Evolutionary conservation across 2,888 invertebrate genomes (phyloP).

Genomic region (Pollenia griseotomentosa): DNA sequence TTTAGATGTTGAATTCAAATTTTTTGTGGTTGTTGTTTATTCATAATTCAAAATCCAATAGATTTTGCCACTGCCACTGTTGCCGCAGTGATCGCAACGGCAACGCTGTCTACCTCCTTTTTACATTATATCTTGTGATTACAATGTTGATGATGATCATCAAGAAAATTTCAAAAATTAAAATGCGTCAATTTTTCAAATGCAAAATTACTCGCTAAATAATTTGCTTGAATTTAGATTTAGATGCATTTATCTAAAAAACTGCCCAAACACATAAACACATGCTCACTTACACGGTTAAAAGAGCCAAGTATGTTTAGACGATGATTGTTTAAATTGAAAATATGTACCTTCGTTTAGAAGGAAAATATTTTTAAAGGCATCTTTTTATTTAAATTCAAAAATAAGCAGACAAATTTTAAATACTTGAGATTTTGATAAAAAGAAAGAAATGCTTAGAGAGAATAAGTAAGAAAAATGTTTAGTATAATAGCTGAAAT

Average conservation of each 20-base stretch:
- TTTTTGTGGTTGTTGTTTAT: slow-evolving; percentile 2
- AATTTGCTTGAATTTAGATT: slow-evolving; percentile 77
- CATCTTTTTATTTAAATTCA: slow-evolving; percentile 1
- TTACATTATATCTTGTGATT: slow-evolving; percentile 22
- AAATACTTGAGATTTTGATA: slow-evolving; percentile 41
- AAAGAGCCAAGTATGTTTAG: neutral
- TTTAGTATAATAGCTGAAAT: too few species aligned
- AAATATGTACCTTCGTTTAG: slow-evolving; percentile 2
- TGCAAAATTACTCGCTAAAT: slow-evolving; percentile 83
- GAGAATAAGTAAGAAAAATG: neutral
- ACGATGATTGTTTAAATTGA: slow-evolving; percentile 32
- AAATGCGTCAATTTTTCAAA: slow-evolving; percentile 76
- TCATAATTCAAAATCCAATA: slow-evolving; percentile 49
- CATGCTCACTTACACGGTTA: neutral
- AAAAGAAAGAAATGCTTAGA: neutral
- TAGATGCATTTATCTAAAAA: slow-evolving; percentile 63
- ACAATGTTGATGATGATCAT: slow-evolving; percentile 45
- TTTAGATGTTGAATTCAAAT: slow-evolving; percentile 43
- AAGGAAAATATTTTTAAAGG: slow-evolving; percentile 15
- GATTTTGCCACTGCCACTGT: slow-evolving; percentile 33
- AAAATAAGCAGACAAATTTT: slow-evolving; percentile 50
- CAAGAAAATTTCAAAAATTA: slow-evolving; percentile 70
- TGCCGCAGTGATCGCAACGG: slow-evolving; percentile 5
- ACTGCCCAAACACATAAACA: neutral
- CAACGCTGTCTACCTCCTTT: neutral